Base-by-base conservation (phyloP, 2,888 invertebrate genomes). In the Drosophila austrosaltans region DNA sequence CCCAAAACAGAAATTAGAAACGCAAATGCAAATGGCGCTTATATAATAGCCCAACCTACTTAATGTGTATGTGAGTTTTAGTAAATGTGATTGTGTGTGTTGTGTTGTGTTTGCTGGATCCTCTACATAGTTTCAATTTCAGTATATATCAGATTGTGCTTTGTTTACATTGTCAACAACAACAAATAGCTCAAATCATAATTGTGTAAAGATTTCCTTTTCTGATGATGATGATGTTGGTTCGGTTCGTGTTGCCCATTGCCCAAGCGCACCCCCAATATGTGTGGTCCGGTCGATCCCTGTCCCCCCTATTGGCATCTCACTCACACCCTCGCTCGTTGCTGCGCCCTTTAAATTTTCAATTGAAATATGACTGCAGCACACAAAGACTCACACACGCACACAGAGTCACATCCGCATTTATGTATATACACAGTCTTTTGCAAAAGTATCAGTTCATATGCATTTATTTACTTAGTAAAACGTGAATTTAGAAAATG, bases 21-120 rank as follows among this genome's bases (percentile, higher is more conserved):
- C 22, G 59, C 63, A 72, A 76, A 82, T 73, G 81, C 78, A 80
- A 89, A 89, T 87, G 82, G 85, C 84, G 85, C 89, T 86, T 86
- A 86, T 89, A 86, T 86, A 86, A 86, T 77, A 71, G 72, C 70
- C 72, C 75, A 53, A 63, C 56, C 40, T 63, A 32, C 16, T 42
- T 61, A 48, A 42, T 54, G 64, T 73, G 77, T 65, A 66, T 58
- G 58, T 62, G 63, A 53, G 59, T 39, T 40, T 53, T 22, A 61
- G 62, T 63, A 7, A 44, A 8, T 36, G 8, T 36, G 4, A 36
- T 8, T 36, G 30, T 58, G 59, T 56, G 57, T 48, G 56, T 63
- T 63, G 61, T 61, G 61, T 54, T 54, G 30, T 61, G 66, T 71
- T 54, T 62, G 25, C 59, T 44, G 63, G 63, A 58, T 58, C 54